These are phyloP conservation scores for Leucania comma DNA, from an alignment of 2,888 invertebrate genomes.

Conservation along the genomic window DNA sequence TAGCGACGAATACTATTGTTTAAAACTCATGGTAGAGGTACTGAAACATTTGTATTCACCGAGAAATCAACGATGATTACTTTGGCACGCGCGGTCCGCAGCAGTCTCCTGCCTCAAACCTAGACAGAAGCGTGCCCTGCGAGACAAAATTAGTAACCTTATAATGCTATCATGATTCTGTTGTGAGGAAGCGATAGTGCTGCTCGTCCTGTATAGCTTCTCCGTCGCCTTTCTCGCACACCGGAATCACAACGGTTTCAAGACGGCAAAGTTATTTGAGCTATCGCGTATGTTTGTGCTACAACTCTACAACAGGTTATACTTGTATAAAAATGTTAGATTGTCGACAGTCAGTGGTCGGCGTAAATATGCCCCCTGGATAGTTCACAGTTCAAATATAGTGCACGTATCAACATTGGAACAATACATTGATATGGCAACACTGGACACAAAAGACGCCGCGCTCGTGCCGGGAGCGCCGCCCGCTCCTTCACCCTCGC, in stretches of 20 bases:
- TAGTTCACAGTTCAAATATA: neutral
- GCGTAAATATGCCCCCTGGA: neutral
- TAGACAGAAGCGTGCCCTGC: too few species aligned
- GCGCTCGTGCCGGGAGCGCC: neutral
- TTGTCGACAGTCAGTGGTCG: neutral
- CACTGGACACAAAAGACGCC: constrained; percentile 1
- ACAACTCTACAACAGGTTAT: neutral
- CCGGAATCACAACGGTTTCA: neutral
- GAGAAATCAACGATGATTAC: too few species aligned
- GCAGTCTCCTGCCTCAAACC: too few species aligned
- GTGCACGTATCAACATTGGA: neutral
- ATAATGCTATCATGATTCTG: neutral
- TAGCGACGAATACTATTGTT: too few species aligned
- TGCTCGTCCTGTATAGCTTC: neutral
- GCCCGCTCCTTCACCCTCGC: neutral
- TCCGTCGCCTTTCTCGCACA: neutral
- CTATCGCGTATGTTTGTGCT: neutral
- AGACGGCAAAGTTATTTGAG: neutral
- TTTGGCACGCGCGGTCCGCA: too few species aligned
- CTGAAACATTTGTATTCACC: too few species aligned
- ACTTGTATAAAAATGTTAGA: neutral
- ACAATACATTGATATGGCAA: neutral
- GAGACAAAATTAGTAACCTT: neutral
- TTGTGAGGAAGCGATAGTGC: neutral
- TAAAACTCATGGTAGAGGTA: too few species aligned